Evolutionary conservation across 2,888 invertebrate species (phyloP).

Genomic region (Tortrix viridana): DNA sequence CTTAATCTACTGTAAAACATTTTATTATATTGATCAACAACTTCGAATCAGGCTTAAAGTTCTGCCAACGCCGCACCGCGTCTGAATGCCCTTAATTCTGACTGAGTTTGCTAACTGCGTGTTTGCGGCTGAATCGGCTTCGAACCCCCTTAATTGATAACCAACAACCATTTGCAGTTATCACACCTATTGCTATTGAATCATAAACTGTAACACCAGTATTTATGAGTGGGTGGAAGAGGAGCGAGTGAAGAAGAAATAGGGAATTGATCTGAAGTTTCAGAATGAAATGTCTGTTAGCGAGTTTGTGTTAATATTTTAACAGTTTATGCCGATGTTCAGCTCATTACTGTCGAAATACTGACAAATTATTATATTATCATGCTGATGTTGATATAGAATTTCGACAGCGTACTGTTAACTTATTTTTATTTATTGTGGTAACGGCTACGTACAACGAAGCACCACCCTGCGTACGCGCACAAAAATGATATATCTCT

Average conservation of each 20-base stretch:
- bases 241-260: background rate
- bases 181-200: background rate
- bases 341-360: background rate
- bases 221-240: background rate
- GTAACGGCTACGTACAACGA: too few relatives aligned
- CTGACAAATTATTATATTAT: background rate
- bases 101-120: slow-evolving; percentile 46
- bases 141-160: slow-evolving; percentile 42
- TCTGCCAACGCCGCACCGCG: slow-evolving; percentile 36
- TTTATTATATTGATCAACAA: slow-evolving; percentile 10
- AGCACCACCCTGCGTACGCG: too few relatives aligned
- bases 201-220: slow-evolving; percentile 3
- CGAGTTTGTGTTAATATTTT: slow-evolving; percentile 27
- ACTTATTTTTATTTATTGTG: too few relatives aligned
- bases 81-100: slow-evolving; percentile 45
- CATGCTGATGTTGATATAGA: too few relatives aligned
- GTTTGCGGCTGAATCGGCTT: slow-evolving; percentile 44
- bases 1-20: background rate
- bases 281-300: slow-evolving; percentile 28
- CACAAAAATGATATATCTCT: too few relatives aligned
- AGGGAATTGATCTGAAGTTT: slow-evolving; percentile 19
- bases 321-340: slow-evolving; percentile 14
- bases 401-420: too few relatives aligned
- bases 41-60: slow-evolving; percentile 30
- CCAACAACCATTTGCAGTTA: slow-evolving; percentile 23